Conservation (phyloP, 2,888 invertebrate species). For the Xanthorhoe spadicearia region DNA sequence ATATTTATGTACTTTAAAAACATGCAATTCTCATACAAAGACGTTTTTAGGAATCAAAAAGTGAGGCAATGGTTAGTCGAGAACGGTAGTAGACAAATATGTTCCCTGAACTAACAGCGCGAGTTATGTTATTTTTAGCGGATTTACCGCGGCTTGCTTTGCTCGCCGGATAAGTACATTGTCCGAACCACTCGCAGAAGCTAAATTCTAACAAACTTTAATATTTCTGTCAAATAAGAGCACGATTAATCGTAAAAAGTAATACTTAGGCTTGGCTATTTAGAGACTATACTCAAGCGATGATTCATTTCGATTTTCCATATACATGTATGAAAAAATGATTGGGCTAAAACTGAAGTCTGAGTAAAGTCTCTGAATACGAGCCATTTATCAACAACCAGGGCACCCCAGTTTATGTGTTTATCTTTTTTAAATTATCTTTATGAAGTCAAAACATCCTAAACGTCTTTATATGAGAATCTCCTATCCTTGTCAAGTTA, state of each 20-base stretch:
- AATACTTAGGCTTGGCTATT: too few relatives aligned
- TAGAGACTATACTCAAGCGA: too few relatives aligned
- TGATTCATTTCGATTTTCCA: too few relatives aligned
- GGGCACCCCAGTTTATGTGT: too few relatives aligned
- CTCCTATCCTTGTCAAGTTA: conserved; percentile 56
- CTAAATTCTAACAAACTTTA: neutral
- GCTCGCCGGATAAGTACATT: neutral
- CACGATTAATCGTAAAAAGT: too few relatives aligned
- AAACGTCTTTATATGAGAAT: conserved; percentile 63
- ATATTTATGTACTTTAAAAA: conserved; percentile 82
- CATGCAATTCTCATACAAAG: conserved; percentile 63
- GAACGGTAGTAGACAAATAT: neutral
- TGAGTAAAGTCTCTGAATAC: too few relatives aligned
- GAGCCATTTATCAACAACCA: too few relatives aligned
- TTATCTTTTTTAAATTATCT: too few relatives aligned
- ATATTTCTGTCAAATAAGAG: neutral
- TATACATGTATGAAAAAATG: too few relatives aligned
- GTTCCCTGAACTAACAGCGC: neutral
- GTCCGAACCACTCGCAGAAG: neutral
- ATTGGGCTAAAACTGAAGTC: too few relatives aligned
- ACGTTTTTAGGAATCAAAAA: conserved; percentile 43
- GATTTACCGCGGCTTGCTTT: conserved; percentile 2
- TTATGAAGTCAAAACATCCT: neutral
- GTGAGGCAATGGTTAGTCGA: neutral
- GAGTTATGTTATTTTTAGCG: neutral